Base-by-base conservation (phyloP, 2,113 vertebrate genomes). In the Colius striatus region DNA sequence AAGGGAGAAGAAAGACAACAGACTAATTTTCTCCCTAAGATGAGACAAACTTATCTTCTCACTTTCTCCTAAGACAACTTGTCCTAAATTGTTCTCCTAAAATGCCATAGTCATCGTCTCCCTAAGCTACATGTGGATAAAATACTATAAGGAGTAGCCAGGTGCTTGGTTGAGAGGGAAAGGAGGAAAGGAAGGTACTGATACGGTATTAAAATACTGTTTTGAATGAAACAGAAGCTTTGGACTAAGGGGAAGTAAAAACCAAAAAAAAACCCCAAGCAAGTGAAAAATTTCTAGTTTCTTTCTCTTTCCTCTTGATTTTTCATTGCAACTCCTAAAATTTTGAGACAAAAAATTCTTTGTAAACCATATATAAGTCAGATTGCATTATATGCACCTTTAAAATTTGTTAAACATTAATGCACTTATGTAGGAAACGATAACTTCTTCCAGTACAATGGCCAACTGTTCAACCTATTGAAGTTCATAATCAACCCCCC, bases 391-490 rank as follows among this genome's bases (percentile, higher is more conserved):
- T 79, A 77, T 16, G 11, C 43, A 50, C 25, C 32, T 79, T 74
- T 87, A 29, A 70, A 82, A 76, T 62, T 38, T 74, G 90, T 91
- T 91, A 86, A 95, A 91, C 54, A 36, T 88, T 72, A 90, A 92
- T 82, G 34, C 38, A 55, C 13, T 94, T 76, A 21, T 19, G 30
- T 87, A 93, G 95, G 93, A 96, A 95, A 67, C 0, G 2, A 25
- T 89, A 90, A 75, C 36, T 94, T 12, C 53, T 68, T 86, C 67
- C 34, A 90, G 80, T 72, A 94, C 92, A 95, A 91, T 86, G 43
- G 62, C 47, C 80, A 93, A 51, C 76, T 94, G 71, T 87, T 76
- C 85, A 53, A 87, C 84, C 50, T 70, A 13, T 43, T 92, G 84
- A 90, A 89, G 87, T 91, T 84, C 61, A 60, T 67, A 92, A 89